Base-by-base conservation (phyloP, 2,113 vertebrate genomes). In the Oplegnathus fasciatus region DNA sequence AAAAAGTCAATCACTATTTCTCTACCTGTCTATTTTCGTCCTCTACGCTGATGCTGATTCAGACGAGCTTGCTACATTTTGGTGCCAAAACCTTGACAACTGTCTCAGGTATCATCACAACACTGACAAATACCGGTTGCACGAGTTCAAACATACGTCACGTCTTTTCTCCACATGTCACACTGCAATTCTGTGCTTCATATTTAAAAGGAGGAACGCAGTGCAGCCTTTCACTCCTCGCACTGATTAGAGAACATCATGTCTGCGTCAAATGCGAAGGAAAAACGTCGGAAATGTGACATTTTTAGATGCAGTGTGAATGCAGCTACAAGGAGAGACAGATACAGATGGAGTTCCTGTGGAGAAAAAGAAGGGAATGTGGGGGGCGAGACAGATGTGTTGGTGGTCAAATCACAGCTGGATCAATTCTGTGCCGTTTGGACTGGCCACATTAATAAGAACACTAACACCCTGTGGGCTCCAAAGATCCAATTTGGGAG, bases 401-500 rank as follows among this genome's bases (percentile, higher is more conserved):
- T n/a, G 7, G 52, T 32, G 70, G 37, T 86, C 26, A 62, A 61
- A 89, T 65, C 88, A 83, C 90, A 91, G 84, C 84, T 83, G 80
- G 69, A 78, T 69, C 55, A 37, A 40, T 13, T 30, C 28, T 30
- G 86, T 80, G 83, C 82, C 82, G 87, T 69, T 30, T 40, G 79
- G 30, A 71, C 67, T 67, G 75, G 89, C 84, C 87, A 85, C 85
- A 82, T 80, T 94, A 92, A 95, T 92, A 91, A 93, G 89, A 86
- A 83, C 86, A 83, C 88, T 75, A 91, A 88, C 90, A 94, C 86
- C 84, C 87, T 83, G 46, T 26, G 57, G 74, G 55, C 79, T 84
- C 75, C 81, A 83, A 61, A 80, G 54, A 79, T 84, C 70, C 72
- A 81, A 50, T 82, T 71, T 78, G 44, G 9, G 67, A 82, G 48